phyloP scores from a whole-genome alignment of 2,888 invertebrate genomes.

The Tetheella fluctuosa region DNA sequence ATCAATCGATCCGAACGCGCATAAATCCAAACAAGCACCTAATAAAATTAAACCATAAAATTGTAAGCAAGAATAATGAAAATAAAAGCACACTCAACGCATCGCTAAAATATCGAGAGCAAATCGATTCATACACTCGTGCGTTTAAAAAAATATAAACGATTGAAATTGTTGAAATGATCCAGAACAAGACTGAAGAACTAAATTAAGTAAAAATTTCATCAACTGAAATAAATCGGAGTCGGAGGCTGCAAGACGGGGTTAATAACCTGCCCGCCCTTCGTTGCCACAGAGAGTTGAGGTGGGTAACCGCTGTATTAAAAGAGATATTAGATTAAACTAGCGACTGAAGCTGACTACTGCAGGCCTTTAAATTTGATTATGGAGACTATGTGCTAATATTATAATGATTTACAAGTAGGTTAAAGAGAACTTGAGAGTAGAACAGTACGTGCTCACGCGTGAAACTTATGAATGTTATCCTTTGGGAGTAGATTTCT shows the following conservation, averaged over 20 bases:
- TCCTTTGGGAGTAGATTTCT: neutral
- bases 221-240: slow-evolving; percentile 12
- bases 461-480: neutral
- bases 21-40: neutral
- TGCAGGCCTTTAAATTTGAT: neutral
- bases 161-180: slow-evolving; percentile 4
- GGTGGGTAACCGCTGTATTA: slow-evolving; percentile 19
- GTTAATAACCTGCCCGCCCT: slow-evolving; percentile 31
- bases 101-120: neutral
- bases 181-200: slow-evolving; percentile 6
- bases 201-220: slow-evolving; percentile 15
- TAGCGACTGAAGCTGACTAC: slow-evolving; percentile 19
- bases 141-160: slow-evolving; percentile 1
- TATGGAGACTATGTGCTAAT: neutral
- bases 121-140: neutral
- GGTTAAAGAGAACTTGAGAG: neutral
- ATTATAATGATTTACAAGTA: neutral
- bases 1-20: neutral
- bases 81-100: neutral
- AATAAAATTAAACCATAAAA: neutral
- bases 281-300: slow-evolving; percentile 11
- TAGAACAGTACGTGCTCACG: neutral
- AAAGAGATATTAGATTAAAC: slow-evolving; percentile 5
- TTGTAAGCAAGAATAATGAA: neutral
- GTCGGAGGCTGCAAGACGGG: slow-evolving; percentile 16